Evolutionary conservation across 2,888 invertebrate species (phyloP), one percentile per base, ranked within the genome.

Genomic region (Danaus chrysippus): DNA sequence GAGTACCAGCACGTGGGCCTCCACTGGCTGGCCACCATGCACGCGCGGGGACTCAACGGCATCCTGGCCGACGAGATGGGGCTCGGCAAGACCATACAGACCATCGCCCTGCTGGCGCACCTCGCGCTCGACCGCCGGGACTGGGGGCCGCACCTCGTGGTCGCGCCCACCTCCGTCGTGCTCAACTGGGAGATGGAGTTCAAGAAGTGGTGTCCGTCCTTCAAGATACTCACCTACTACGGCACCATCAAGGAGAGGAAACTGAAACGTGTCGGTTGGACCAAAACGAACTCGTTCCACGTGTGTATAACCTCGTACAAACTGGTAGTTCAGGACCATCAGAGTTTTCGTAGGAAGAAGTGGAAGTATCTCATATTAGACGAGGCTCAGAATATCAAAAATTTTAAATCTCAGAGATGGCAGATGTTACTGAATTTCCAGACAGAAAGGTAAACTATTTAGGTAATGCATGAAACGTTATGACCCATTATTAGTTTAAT

Each of bases 121-220:
- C 91, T 99, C 71, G 99, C 99, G 19, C 96, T 97, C 75, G 97
- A 97, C 77, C 95, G 95, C 77, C 93, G 92, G 71, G 95, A 97
- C 81, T 99, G 99, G 99, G 99, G 99, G 42, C 99, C 99, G 60
- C 99, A 99, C 93, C 92, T 99, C 23, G 98, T 99, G 71, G 96
- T 99, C 68, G 99, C 99, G 71, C 99, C 99, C 64, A 99, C 99
- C 13, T 99, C 99, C 70, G 99, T 99, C 58, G 98, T 99, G 96
- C 93, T 99, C 67, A 99, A 99, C 91, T 99, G 99, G 99, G 99
- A 99, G 92, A 98, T 99, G 97, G 99, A 99, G 88, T 96, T 98
- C 80, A 99, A 99, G 87, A 99, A 99, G 86, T 99, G 99, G 99
- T 99, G 99, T 86, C 99, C 99, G 0, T 98, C 97, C 58, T 98